These are phyloP conservation scores for Ichneumoninae sp. DNA, from an alignment of 2,888 invertebrate species.

Conservation along the genomic window DNA sequence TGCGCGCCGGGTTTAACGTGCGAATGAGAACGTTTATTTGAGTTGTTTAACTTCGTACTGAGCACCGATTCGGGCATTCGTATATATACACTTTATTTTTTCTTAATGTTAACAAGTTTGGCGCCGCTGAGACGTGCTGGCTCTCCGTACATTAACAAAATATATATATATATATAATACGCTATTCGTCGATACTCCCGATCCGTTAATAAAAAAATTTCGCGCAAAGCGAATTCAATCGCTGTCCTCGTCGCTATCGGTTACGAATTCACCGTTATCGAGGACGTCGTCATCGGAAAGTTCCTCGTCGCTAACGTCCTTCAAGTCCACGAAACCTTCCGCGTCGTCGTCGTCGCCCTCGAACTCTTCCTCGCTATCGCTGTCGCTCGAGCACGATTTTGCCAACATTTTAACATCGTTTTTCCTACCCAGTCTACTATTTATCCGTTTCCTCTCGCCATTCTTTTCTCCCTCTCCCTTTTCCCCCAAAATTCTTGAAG, in stretches of 20 bases:
- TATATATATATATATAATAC: neutral
- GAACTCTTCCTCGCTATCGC: conserved; percentile 68
- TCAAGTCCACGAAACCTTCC: conserved; percentile 66
- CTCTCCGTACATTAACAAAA: neutral
- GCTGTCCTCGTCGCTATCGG: conserved; percentile 67
- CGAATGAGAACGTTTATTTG: conserved; percentile 14
- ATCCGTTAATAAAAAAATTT: conserved; percentile 3
- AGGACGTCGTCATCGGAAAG: conserved; percentile 71
- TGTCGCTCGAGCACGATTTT: conserved; percentile 66
- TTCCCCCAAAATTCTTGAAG: neutral
- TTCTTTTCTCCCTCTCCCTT: neutral
- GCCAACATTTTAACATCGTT: conserved; percentile 49
- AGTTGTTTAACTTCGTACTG: neutral
- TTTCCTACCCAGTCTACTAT: conserved; percentile 1
- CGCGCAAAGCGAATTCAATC: conserved; percentile 54
- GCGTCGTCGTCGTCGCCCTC: conserved; percentile 66
- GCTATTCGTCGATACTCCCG: neutral
- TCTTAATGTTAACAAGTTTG: conserved; percentile 6
- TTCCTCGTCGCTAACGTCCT: conserved; percentile 69
- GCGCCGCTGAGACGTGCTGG: neutral
- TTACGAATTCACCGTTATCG: conserved; percentile 69
- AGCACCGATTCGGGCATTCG: neutral
- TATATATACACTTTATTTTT: conserved; percentile 20
- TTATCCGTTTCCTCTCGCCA: neutral
- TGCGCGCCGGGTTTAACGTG: neutral